Base-by-base conservation (phyloP, 2,888 invertebrate genomes). In the Drosophila mulleri region DNA sequence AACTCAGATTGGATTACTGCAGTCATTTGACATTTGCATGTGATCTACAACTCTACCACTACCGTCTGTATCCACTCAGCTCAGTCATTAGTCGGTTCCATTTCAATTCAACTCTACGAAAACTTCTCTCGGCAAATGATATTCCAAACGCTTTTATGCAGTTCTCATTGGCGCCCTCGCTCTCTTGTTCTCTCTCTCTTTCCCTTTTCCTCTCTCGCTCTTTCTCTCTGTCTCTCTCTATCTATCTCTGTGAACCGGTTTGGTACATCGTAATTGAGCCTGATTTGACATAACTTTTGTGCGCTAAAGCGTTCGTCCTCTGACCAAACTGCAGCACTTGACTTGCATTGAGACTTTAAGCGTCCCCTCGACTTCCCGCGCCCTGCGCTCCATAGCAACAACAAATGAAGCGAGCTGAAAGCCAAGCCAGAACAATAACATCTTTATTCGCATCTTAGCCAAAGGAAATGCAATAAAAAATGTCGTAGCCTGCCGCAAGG, bases 391-490 rank as follows among this genome's bases (percentile, higher is more conserved):
- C 2, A 14, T 37, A 14, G 39, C 7, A 39, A 39, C 48, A 45
- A 37, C 63, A 59, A 41, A 35, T 63, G 41, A 26, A 47, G 57
- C 29, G 8, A 26, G 6, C 11, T 16, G 35, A 11, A 29, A 29
- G 39, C 12, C 48, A 50, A 47, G 18, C 9, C 41, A 61, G 37
- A 59, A 63, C 41, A 59, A 47, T 20, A 57, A 80, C 76, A 71
- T 79, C 80, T 82, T 78, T 79, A 84, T 82, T 70, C 68, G 76
- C 60, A 47, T 62, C 79, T 57, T 57, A 45, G 80, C 72, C 72
- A 65, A 74, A 68, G 66, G 80, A 82, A 82, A 81, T 81, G 83
- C 77, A 82, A 81, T 81, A 82, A 81, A 81, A 76, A 73, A 69
- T 52, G 73, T 71, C 68, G 44, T 68, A 14, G 62, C 65, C 50